Base-by-base conservation (phyloP, 1,140 invertebrate species). In the Drosophila pectinifera region DNA sequence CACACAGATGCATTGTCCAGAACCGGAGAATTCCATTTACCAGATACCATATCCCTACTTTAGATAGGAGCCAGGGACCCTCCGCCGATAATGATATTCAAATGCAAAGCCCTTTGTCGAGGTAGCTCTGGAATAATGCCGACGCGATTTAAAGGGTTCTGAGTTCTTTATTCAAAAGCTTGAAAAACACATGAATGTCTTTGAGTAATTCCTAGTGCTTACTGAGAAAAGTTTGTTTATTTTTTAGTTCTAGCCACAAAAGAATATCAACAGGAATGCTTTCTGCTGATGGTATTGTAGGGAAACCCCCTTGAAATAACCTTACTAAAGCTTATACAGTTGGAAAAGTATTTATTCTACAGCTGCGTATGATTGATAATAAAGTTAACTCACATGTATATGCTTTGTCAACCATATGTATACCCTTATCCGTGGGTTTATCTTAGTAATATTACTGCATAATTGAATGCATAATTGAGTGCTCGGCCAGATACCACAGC, bases 61-160 rank as follows among this genome's bases (percentile, higher is more conserved):
- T 53, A 0, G 13, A 31, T 0, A 0, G 7, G 7, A 31, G 62
- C 49, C 61, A 18, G 41, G 43, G 51, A 42, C 45, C 31, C 6
- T 22, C 45, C 41, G 18, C 55, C 48, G 76, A 89, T 88, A 88
- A 88, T 88, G 79, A 56, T 45, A 80, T 83, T 70, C 61, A 80
- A 86, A 82, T 89, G 75, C 76, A 73, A 74, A 83, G 55, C n/a
- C n/a, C n/a, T n/a, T 80, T 70, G 49, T 14, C 18, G 18, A 31
- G 49, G 5, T 18, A 36, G 7, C 13, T 20, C 13, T 22, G 3
- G 65, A 82, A 84, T 77, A 67, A 77, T 80, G 77, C 41, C 18
- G 28, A 22, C n/a, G n/a, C n/a, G n/a, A n/a, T n/a, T n/a, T n/a
- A n/a, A n/a, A n/a, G n/a, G n/a, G n/a, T n/a, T n/a, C n/a, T n/a